Percentiles rank a stretch among this genome's conserved stretches.
phyloP scores from a whole-genome alignment of 1,140 invertebrate genomes.

The Bombus huntii region DNA sequence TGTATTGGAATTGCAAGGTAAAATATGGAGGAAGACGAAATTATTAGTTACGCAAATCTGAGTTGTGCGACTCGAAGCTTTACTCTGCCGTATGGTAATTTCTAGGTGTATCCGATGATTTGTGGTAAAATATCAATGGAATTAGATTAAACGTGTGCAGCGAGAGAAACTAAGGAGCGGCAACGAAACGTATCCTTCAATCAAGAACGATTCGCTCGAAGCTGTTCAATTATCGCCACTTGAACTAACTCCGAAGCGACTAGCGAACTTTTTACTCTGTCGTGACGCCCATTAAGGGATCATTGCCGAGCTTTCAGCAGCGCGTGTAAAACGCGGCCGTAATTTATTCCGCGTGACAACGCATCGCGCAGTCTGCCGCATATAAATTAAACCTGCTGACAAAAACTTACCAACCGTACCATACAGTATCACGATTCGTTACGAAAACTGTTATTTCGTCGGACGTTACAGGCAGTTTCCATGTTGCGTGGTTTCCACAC shows the following conservation, averaged over 20 bases:
- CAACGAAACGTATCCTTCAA: slow-evolving; percentile 7
- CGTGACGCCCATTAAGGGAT: slow-evolving; percentile 35
- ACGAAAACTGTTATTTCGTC: slow-evolving; percentile 1
- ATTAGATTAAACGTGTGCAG: slow-evolving; percentile 24
- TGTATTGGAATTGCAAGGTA: too few relatives aligned
- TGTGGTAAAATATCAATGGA: slow-evolving; percentile 6
- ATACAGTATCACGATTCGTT: neutral
- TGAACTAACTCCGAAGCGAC: slow-evolving; percentile 48
- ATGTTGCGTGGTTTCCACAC: neutral
- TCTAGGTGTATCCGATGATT: neutral
- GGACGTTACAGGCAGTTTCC: too few relatives aligned
- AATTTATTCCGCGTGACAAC: slow-evolving; percentile 51
- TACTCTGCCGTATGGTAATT: slow-evolving; percentile 1
- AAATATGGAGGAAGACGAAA: neutral
- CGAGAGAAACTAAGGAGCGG: neutral
- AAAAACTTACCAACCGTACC: neutral
- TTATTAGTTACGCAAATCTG: slow-evolving; percentile 12
- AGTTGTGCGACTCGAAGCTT: slow-evolving; percentile 14
- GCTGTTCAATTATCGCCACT: slow-evolving; percentile 61
- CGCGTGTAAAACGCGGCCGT: slow-evolving; percentile 16
- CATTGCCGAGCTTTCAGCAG: slow-evolving; percentile 28
- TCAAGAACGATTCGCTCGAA: slow-evolving; percentile 14
- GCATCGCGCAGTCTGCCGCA: neutral
- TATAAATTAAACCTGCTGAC: slow-evolving; percentile 29
- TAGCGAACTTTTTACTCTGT: slow-evolving; percentile 53